phyloP scores from a whole-genome alignment of 2,113 vertebrate genomes.

The Apodemus speciosus region DNA sequence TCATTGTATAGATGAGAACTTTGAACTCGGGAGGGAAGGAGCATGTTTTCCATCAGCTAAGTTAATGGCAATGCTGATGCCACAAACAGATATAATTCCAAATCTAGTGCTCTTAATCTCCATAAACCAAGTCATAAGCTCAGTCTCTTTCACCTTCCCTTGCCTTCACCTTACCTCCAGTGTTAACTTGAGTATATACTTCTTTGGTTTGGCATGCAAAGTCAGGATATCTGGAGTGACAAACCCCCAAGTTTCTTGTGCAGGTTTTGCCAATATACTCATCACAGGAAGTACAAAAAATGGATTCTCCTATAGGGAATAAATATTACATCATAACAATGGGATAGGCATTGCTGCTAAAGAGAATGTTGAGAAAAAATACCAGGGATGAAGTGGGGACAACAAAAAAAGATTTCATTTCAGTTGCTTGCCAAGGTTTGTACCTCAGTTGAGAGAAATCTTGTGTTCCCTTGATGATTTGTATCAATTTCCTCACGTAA shows the following conservation, averaged over 20 bases:
- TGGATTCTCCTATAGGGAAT: neutral
- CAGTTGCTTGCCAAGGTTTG: neutral
- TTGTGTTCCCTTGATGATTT: neutral
- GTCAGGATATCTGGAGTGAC: conserved; percentile 57
- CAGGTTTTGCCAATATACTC: conserved; percentile 28
- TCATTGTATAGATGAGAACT: neutral
- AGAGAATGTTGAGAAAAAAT: neutral
- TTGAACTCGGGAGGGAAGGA: neutral
- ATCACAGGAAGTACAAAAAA: conserved; percentile 59
- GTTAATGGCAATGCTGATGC: neutral
- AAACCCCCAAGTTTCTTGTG: neutral
- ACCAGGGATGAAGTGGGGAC: neutral
- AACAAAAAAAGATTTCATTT: neutral
- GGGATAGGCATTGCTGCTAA: neutral
- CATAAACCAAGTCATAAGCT: neutral
- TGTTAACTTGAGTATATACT: conserved; percentile 31
- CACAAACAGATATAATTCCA: neutral
- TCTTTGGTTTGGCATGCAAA: conserved; percentile 70
- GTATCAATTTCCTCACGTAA: neutral
- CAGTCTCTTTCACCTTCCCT: neutral
- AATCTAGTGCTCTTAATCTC: neutral
- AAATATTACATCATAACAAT: neutral
- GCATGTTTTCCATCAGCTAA: neutral
- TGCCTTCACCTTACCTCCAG: conserved; percentile 55
- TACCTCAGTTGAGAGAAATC: neutral